Evolutionary conservation across 1,140 invertebrate species (phyloP), one percentile per base, ranked within the genome.

Genomic region (Pseudachorutes palmiensis): DNA sequence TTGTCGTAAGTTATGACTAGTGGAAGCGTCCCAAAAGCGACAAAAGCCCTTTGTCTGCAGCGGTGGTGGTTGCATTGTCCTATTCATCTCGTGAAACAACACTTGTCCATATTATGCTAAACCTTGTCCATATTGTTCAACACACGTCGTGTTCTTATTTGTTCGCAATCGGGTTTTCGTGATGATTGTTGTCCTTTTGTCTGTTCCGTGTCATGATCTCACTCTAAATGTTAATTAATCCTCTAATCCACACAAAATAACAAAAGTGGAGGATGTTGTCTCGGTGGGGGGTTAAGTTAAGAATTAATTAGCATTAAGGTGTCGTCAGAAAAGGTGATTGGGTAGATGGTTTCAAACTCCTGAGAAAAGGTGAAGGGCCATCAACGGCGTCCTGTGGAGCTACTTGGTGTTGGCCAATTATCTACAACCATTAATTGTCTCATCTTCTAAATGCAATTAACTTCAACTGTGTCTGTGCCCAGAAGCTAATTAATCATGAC

Each of bases 1-100:
- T 75, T 88, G 86, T 76, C 76, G 83, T 85, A 80, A 29, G 61
- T 63, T 19, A 5, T 26, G 19, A 55, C 12, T 26, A 55, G 24
- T 55, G 36, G 36, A 19, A 19, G 5, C n/a, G n/a, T 55, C 36
- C 36, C 12, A 55, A 55, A 12, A 12, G 24, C 5, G 24, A 55
- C 24, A 55, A 55, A 24, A 26, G 51, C 9, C 51, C 24, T 26
- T 55, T 19, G 12, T 55, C 51, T 19, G 9, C 51, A 22, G 51
- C 24, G 51, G 51, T 55, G 24, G 24, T 55, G 3, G 12, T 26
- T 22, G 24, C 51, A 55, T 19, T 14, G 12, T 22, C 24, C 12
- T 19, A 55, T 55, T 55, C 24, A 55, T 14, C 5, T 55, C 24
- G 9, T 55, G 51, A 14, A 5, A 9, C 5, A 9, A 9, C 36